A percentile compares a stretch with the other conserved stretches of the same genome.
Evolutionary conservation across 2,113 vertebrate genomes (phyloP).

Genomic region (Sphaerodactylus townsendi): DNA sequence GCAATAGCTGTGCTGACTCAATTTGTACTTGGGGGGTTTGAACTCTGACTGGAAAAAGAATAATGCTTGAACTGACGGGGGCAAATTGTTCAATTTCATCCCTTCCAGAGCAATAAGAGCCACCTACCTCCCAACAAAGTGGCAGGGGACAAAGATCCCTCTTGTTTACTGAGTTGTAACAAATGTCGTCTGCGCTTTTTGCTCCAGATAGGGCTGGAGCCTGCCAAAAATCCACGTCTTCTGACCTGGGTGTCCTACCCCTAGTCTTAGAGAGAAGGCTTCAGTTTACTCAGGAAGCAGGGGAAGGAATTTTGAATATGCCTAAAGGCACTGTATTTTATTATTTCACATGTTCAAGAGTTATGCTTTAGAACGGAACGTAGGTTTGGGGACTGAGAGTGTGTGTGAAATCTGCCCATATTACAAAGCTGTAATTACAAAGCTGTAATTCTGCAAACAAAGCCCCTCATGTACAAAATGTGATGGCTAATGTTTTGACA

Average conservation of each 20-base stretch:
- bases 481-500: neutral
- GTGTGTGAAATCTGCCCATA: neutral
- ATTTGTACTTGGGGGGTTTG: slow-evolving; percentile 13
- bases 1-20: slow-evolving; percentile 31
- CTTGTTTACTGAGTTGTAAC: neutral
- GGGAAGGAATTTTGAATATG: neutral
- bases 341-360: neutral
- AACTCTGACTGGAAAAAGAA: slow-evolving; percentile 22
- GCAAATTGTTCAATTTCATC: slow-evolving; percentile 25
- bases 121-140: slow-evolving; percentile 4
- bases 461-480: neutral
- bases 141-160: neutral
- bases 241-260: too few relatives aligned
- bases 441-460: neutral
- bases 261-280: neutral
- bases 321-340: neutral
- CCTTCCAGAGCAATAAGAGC: slow-evolving; percentile 1
- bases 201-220: neutral
- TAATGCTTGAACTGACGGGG: slow-evolving; percentile 19
- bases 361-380: neutral
- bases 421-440: too few relatives aligned
- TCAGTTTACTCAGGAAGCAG: neutral
- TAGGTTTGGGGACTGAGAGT: neutral
- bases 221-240: neutral
- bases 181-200: neutral